Evolutionary conservation across 2,888 invertebrate species (phyloP).

Genomic region (Flabesymbios commensalis): DNA sequence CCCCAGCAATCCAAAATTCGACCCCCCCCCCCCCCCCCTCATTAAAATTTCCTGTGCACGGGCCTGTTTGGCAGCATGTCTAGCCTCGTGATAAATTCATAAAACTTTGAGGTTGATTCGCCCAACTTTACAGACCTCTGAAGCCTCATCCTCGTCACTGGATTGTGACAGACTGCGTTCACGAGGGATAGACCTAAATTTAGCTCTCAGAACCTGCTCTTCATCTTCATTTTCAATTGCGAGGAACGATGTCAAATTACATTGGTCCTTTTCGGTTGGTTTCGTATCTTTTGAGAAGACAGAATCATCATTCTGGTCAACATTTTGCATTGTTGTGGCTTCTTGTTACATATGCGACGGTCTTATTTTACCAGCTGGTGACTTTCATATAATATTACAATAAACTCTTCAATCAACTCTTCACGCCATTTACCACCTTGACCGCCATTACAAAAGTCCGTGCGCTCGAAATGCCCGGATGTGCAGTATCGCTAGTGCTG

Average conservation of each 20-base stretch:
- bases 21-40: no score
- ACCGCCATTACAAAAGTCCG: slow-evolving; percentile 59
- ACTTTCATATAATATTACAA: background rate
- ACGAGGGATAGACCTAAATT: slow-evolving; percentile 89
- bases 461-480: slow-evolving; percentile 50
- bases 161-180: slow-evolving; percentile 94
- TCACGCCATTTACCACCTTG: slow-evolving; percentile 45
- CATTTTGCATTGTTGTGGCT: slow-evolving; percentile 79
- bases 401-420: background rate
- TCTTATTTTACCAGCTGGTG: background rate
- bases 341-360: slow-evolving; percentile 10
- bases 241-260: slow-evolving; percentile 41
- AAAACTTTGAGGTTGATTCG: no score
- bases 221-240: slow-evolving; percentile 32
- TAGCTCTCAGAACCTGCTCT: slow-evolving; percentile 53
- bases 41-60: no score
- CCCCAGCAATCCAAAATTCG: no score
- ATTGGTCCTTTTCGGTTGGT: slow-evolving; percentile 50
- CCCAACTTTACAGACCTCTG: slow-evolving; percentile 81
- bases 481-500: no score
- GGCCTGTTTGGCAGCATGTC: no score
- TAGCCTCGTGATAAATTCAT: no score
- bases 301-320: slow-evolving; percentile 62
- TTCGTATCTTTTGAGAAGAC: slow-evolving; percentile 41
- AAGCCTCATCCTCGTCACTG: slow-evolving; percentile 94